Evolutionary conservation across 2,797 vertebrate species (phyloP).

Genomic region (Acrossocheilus wenchowensis): DNA sequence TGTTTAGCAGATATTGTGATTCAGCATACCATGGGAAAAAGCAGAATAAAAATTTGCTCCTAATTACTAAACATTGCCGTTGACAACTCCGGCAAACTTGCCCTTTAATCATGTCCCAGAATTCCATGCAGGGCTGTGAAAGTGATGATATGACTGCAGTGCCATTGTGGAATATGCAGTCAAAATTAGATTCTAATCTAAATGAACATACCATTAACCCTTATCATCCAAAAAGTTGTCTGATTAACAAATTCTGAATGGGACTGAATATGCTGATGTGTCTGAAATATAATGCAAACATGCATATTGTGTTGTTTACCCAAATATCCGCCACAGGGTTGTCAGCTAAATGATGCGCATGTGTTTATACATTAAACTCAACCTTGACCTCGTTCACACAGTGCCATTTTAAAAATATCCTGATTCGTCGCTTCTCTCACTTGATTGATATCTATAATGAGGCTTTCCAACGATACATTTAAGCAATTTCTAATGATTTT

Average conservation of each 20-base stretch:
- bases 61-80: neutral
- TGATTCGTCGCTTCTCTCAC: conserved; percentile 70
- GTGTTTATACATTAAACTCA: conserved; percentile 38
- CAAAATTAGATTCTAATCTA: conserved; percentile 10
- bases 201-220: neutral
- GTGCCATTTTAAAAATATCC: neutral
- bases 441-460: neutral
- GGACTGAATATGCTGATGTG: neutral
- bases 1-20: conserved; percentile 54
- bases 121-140: conserved; percentile 3
- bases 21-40: conserved; percentile 17
- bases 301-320: conserved; percentile 33
- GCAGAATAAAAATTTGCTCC: conserved; percentile 1
- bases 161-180: neutral
- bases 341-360: conserved; percentile 2
- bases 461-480: neutral
- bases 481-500: neutral
- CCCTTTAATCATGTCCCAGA: conserved; percentile 11
- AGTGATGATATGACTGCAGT: neutral
- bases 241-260: conserved; percentile 25
- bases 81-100: neutral
- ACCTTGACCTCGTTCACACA: conserved; percentile 32
- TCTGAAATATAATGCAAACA: neutral
- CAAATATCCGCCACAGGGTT: conserved; percentile 14
- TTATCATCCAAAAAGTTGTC: conserved; percentile 9